Evolutionary conservation across 2,113 vertebrate genomes (phyloP), one percentile per base, ranked within the genome.

Genomic region (Electrona antarctica): DNA sequence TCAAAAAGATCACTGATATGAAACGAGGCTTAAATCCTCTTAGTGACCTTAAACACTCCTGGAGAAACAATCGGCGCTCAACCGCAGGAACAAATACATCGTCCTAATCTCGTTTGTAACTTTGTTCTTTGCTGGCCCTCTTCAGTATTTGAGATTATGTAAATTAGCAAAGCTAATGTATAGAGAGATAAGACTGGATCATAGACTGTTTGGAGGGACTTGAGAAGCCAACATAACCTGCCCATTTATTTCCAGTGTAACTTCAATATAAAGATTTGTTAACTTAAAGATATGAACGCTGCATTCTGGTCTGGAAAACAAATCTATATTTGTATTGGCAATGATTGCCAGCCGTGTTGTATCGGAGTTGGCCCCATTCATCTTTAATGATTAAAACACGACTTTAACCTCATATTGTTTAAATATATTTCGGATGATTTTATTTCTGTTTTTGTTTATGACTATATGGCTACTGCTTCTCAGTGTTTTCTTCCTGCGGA

Each of bases 41-140:
- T 95, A 95, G 90, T 86, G 76, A 90, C 92, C 89, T 82, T 87
- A 90, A 91, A 91, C 92, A 93, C 92, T 95, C 92, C 89, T 89
- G 90, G 91, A 91, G 92, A 92, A 93, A 95, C 92, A 94, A 94
- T 92, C 84, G 91, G 74, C 61, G 80, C 87, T 89, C 88, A 86
- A 86, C 86, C 85, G 72, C 75, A 91, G 90, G 88, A 91, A 92
- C 93, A 94, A 94, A 94, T 93, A 93, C 90, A 91, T 82, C 78
- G 89, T 78, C 82, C 77, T 95, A 94, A 95, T 96, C 94, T 94
- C 92, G 88, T 95, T 95, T 95, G 93, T 93, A 94, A 93, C 91
- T 94, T 93, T 91, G 89, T 94, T 94, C 92, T 87, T 80, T 90
- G 88, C 89, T 92, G 87, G 90, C 93, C 92, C 90, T 85, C 85